phyloP scores from a whole-genome alignment of 2,113 vertebrate species.

The Corydoras maculifer region DNA sequence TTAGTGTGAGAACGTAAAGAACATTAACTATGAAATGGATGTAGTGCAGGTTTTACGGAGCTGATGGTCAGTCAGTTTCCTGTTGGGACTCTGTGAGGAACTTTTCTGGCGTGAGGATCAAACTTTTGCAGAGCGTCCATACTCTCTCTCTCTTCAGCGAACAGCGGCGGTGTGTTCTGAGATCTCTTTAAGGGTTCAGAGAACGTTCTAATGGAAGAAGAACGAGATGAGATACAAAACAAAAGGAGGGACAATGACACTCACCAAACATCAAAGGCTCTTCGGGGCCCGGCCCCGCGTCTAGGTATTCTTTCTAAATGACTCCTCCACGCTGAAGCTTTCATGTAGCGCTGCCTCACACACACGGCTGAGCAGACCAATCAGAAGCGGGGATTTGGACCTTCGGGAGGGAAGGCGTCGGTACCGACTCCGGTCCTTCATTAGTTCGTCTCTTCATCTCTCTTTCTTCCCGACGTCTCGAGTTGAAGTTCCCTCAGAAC shows the following conservation, averaged over 20 bases:
- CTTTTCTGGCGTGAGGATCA: no score
- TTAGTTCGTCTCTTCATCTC: background rate
- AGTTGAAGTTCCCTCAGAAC: no score
- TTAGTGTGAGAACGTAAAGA: no score
- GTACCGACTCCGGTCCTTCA: background rate
- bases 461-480: background rate
- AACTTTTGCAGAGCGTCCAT: no score
- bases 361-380: background rate
- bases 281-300: background rate
- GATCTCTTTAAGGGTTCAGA: slow-evolving; percentile 29
- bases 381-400: no score
- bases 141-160: no score
- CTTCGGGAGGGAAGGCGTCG: no score
- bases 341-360: slow-evolving; percentile 35
- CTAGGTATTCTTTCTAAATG: slow-evolving; percentile 32
- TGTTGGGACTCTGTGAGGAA: no score
- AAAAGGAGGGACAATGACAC: slow-evolving; percentile 23
- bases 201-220: slow-evolving; percentile 16
- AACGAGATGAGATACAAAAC: slow-evolving; percentile 14
- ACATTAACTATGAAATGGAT: no score
- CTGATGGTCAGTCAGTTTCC: no score
- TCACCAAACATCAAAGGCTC: slow-evolving; percentile 39
- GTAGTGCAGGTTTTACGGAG: no score
- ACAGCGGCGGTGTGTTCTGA: no score
- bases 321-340: slow-evolving; percentile 7